A percentile compares a stretch with the other conserved stretches of the same genome.
Conservation (phyloP, 2,888 invertebrate genomes). For the Chrysopilus asiliformis region DNA sequence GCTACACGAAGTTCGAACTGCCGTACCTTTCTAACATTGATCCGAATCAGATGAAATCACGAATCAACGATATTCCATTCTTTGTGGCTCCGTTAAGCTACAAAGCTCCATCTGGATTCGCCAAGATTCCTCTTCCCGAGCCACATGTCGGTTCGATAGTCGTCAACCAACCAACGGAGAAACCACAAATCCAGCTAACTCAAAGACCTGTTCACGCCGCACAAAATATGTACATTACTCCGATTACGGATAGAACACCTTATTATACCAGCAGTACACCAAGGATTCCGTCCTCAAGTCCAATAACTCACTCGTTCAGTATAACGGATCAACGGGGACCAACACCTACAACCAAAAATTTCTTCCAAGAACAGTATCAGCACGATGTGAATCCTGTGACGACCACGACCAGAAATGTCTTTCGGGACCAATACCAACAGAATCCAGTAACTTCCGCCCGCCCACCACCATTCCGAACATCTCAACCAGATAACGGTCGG, state of each 20-base stretch:
- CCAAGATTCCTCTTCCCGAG: conserved; percentile 72
- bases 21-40: conserved; percentile 68
- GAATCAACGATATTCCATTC: conserved; percentile 62
- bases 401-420: background rate
- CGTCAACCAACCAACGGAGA: conserved; percentile 39
- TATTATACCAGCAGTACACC: conserved; percentile 14
- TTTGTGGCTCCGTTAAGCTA: conserved; percentile 78
- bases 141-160: conserved; percentile 81
- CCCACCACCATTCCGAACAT: conserved; percentile 1
- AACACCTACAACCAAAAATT: too few relatives aligned
- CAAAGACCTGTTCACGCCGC: conserved; percentile 11
- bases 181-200: conserved; percentile 5
- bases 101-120: conserved; percentile 69
- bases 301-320: conserved; percentile 20
- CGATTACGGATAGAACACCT: conserved; percentile 16
- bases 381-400: background rate
- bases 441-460: conserved; percentile 17
- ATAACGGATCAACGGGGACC: too few relatives aligned
- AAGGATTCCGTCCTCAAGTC: conserved; percentile 21
- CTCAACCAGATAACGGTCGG: background rate
- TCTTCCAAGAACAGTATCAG: background rate
- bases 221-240: conserved; percentile 20
- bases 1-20: conserved; percentile 66
- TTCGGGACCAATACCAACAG: conserved; percentile 1
- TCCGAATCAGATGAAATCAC: conserved; percentile 50